Evolutionary conservation across 1,140 invertebrate species (phyloP).

Genomic region (Heliconius nattereri): DNA sequence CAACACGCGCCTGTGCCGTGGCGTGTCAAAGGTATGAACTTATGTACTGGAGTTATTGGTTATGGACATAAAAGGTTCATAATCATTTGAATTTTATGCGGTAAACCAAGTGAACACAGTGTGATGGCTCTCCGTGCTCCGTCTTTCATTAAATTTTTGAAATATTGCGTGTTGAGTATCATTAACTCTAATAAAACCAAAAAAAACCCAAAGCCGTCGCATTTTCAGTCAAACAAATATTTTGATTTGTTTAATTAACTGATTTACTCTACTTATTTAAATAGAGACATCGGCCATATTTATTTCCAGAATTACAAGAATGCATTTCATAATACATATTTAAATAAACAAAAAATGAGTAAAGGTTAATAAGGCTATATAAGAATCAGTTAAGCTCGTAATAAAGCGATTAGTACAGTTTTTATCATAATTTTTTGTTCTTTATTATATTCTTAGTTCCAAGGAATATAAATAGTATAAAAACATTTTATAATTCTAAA

Average conservation of each 20-base stretch:
- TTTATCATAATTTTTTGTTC: neutral
- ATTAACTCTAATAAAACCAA: no score
- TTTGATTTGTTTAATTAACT: no score
- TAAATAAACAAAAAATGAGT: neutral
- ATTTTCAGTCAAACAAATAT: no score
- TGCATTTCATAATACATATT: neutral
- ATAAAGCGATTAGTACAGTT: neutral
- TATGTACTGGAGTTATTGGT: neutral
- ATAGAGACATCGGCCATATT: no score
- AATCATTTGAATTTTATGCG: neutral
- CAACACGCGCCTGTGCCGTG: neutral
- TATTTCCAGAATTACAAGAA: neutral
- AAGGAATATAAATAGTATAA: neutral
- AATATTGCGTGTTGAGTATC: no score
- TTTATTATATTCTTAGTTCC: neutral
- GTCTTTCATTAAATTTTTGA: no score
- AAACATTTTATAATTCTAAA: neutral
- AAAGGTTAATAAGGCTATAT: slow-evolving; percentile 4
- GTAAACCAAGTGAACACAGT: no score
- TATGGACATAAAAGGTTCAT: neutral
- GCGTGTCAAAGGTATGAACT: neutral
- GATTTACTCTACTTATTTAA: no score
- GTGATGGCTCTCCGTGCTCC: no score
- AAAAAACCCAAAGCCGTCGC: no score
- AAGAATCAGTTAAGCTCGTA: neutral